These are phyloP conservation scores for Stichodactyla mertensii DNA, from an alignment of 64 coral and sea anemone species.

Conservation along the genomic window DNA sequence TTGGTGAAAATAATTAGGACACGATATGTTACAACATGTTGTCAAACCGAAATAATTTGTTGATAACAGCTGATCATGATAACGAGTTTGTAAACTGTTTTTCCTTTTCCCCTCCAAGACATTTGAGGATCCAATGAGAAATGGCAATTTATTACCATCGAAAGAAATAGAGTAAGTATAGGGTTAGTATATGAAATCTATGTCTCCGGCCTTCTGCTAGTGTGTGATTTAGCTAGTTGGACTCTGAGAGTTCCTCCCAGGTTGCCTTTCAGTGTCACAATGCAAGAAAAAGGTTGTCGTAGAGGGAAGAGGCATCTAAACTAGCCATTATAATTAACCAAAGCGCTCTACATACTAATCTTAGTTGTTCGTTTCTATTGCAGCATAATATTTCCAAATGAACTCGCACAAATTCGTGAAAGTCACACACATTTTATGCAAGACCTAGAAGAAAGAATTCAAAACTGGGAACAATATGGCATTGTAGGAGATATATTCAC, in stretches of 20 bases:
- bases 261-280: too few relatives aligned
- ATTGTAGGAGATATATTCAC: conserved; percentile 97
- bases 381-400: conserved; percentile 82
- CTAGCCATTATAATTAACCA: too few relatives aligned
- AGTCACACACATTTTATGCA: conserved; percentile 93
- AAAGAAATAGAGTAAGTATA: conserved; percentile 89
- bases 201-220: too few relatives aligned
- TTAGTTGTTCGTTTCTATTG: neutral
- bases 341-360: neutral
- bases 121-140: conserved; percentile 78
- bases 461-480: conserved; percentile 92
- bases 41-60: neutral
- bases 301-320: too few relatives aligned
- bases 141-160: conserved; percentile 28
- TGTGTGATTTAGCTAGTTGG: too few relatives aligned
- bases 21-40: too few relatives aligned
- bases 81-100: neutral
- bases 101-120: conserved; percentile 20
- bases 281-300: too few relatives aligned
- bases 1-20: too few relatives aligned
- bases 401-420: conserved; percentile 65
- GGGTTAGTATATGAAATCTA: too few relatives aligned
- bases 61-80: neutral
- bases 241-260: too few relatives aligned
- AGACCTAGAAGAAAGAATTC: conserved; percentile 82